Percentiles rank a stretch among this genome's conserved stretches.
These are phyloP conservation scores for Okamejei kenojei DNA, from an alignment of 2,797 vertebrate genomes.

Conservation along the genomic window DNA sequence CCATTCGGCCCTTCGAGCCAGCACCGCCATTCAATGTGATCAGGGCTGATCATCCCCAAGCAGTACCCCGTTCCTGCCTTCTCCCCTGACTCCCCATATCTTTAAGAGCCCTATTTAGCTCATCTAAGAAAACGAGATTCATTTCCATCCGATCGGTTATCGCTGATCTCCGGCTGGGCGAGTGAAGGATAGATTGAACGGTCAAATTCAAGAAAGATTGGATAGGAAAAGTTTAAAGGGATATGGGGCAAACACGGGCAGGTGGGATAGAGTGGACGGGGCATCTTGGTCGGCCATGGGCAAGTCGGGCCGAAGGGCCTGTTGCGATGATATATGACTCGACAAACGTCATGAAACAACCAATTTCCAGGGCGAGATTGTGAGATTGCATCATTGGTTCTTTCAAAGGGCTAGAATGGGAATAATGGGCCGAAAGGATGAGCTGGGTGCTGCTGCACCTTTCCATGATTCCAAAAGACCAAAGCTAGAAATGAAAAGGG, in stretches of 20 bases:
- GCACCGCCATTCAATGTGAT: too few species aligned
- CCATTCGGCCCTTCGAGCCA: too few species aligned
- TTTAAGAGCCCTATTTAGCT: too few species aligned
- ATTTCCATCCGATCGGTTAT: neutral
- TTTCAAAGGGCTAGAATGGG: neutral
- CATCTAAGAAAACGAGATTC: neutral
- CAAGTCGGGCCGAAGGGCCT: too few species aligned
- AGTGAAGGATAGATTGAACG: neutral
- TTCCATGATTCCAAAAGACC: neutral
- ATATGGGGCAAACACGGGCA: too few species aligned
- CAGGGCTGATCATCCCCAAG: too few species aligned
- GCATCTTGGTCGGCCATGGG: too few species aligned
- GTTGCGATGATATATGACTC: too few species aligned
- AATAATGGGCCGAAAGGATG: neutral
- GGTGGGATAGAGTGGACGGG: too few species aligned
- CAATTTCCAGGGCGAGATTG: neutral
- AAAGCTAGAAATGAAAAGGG: neutral
- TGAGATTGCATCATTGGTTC: neutral
- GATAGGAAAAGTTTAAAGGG: neutral
- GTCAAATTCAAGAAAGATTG: neutral
- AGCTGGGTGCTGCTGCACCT: too few species aligned
- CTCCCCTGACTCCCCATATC: too few species aligned
- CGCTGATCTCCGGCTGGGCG: neutral
- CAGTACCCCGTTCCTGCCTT: too few species aligned
- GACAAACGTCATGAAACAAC: neutral